Conservation (phyloP, 2,113 vertebrate species). For the Setophaga petechia region DNA sequence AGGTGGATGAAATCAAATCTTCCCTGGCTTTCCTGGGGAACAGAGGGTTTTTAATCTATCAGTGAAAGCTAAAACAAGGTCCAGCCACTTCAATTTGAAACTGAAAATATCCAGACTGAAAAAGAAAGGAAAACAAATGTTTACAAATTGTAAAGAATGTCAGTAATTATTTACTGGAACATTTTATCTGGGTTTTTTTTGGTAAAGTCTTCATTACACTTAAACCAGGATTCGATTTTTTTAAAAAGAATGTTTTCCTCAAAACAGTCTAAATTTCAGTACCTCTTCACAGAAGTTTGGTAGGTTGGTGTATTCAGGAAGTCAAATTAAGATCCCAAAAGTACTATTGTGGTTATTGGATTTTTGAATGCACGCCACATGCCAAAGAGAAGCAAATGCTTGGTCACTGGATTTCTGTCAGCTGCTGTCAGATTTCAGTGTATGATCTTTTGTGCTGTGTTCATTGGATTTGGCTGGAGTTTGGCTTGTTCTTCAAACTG, state of each 20-base stretch:
- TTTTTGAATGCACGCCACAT: not conserved
- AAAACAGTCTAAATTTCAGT: not conserved
- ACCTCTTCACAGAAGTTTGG: not conserved
- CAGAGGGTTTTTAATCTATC: not conserved
- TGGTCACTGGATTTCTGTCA: not conserved
- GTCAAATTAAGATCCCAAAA: not conserved
- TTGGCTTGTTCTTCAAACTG: not conserved
- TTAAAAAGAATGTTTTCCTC: not conserved
- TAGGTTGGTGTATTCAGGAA: not conserved
- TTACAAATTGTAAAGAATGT: not conserved
- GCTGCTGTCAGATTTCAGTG: not conserved
- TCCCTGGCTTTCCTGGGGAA: not conserved
- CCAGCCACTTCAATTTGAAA: not conserved
- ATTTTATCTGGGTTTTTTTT: not conserved
- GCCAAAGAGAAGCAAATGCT: not conserved
- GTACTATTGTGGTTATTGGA: not conserved
- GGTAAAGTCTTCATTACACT: not conserved
- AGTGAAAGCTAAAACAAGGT: not conserved
- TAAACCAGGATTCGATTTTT: not conserved
- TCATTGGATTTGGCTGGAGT: not conserved
- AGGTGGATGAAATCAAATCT: not conserved
- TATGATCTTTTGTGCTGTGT: accelerated
- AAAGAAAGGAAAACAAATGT: not conserved
- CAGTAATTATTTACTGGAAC: not conserved
- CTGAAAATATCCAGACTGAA: not conserved